Percentiles rank a stretch among this genome's conserved stretches.
Evolutionary conservation across 2,888 invertebrate species (phyloP).

Genomic region (Falcaria lacertinaria): DNA sequence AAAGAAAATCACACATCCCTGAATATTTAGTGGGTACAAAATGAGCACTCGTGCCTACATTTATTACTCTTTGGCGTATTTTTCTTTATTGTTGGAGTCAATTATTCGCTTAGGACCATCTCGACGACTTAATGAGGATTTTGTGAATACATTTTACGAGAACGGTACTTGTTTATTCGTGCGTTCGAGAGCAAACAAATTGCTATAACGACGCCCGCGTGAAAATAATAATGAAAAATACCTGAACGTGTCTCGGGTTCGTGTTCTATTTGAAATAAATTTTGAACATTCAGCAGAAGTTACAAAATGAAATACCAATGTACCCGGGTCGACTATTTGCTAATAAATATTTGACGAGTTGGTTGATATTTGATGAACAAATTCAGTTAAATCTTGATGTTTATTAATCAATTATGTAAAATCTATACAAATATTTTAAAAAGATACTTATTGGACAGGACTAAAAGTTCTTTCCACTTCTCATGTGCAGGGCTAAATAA

Average conservation of each 20-base stretch:
- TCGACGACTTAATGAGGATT: background rate
- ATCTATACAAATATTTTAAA: no score
- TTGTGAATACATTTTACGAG: background rate
- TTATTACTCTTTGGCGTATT: background rate
- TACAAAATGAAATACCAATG: background rate
- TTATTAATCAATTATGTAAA: no score
- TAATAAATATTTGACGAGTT: no score
- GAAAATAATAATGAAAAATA: background rate
- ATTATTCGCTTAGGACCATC: background rate
- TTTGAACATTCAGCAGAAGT: background rate
- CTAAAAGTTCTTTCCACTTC: no score
- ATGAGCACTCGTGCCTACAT: background rate
- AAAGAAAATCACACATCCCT: background rate
- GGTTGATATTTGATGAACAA: no score
- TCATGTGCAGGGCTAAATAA: no score
- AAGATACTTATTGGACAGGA: no score
- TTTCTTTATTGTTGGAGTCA: background rate
- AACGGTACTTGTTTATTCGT: background rate
- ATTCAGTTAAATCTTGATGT: no score
- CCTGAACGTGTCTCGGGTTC: background rate
- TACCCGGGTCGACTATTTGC: no score
- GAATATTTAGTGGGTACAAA: background rate
- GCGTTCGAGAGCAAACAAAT: background rate
- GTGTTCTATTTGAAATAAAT: background rate
- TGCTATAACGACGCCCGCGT: background rate